phyloP scores from a whole-genome alignment of 2,888 invertebrate species.

The Melieria crassipennis region DNA sequence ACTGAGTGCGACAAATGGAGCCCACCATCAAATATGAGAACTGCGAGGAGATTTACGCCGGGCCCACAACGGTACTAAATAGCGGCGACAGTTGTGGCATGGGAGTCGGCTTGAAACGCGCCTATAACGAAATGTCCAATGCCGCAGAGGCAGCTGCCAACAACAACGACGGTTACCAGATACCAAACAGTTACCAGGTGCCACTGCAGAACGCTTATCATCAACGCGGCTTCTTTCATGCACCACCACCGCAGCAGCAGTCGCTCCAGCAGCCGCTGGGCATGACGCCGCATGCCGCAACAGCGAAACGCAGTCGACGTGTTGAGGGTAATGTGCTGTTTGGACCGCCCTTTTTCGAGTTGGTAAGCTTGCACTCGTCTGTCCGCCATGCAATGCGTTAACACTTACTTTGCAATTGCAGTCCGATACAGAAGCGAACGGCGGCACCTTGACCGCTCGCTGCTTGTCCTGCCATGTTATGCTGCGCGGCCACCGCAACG shows the following conservation, averaged over 20 bases:
- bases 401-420: not conserved
- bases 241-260: slow-evolving; percentile 18
- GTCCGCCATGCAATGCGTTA: not conserved
- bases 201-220: not conserved
- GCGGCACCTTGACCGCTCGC: slow-evolving; percentile 28
- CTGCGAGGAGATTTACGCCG: slow-evolving; percentile 42
- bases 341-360: slow-evolving; percentile 45
- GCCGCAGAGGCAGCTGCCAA: not conserved
- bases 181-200: not conserved
- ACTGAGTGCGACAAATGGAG: slow-evolving; percentile 32
- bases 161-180: not conserved
- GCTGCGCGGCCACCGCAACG: slow-evolving; percentile 45
- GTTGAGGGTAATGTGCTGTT: slow-evolving; percentile 42
- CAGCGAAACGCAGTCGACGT: slow-evolving; percentile 39
- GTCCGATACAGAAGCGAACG: slow-evolving; percentile 5
- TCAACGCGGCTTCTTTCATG: slow-evolving; percentile 6
- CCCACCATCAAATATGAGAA: slow-evolving; percentile 45
- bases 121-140: not conserved
- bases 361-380: slow-evolving; percentile 36
- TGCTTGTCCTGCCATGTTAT: slow-evolving; percentile 44
- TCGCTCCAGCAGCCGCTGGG: not conserved
- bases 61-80: not conserved
- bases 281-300: slow-evolving; percentile 13
- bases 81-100: not conserved
- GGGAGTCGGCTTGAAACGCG: slow-evolving; percentile 10